These are phyloP conservation scores for Ichneumoninae sp. DNA, from an alignment of 2,888 invertebrate species.

Conservation along the genomic window DNA sequence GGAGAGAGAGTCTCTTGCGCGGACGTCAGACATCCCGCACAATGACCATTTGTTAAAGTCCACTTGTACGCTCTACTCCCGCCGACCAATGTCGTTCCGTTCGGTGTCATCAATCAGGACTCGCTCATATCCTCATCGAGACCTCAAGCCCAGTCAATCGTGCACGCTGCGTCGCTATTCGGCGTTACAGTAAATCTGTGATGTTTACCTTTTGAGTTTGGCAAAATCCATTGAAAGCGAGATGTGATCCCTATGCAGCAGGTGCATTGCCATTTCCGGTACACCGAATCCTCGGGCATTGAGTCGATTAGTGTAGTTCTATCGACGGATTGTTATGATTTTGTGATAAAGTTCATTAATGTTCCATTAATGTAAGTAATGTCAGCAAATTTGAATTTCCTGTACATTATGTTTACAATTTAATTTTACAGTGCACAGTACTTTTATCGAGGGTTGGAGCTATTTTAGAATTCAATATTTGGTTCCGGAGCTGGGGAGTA, in stretches of 20 bases:
- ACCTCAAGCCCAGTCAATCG: slow-evolving; percentile 53
- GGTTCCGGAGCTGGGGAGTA: neutral
- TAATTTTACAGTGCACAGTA: too few relatives aligned
- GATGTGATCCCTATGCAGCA: neutral
- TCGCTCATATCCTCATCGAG: slow-evolving; percentile 74
- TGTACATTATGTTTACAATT: too few relatives aligned
- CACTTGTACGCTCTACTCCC: slow-evolving; percentile 73
- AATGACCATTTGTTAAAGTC: slow-evolving; percentile 80
- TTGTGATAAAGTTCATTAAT: too few relatives aligned
- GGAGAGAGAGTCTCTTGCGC: slow-evolving; percentile 54
- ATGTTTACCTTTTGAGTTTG: neutral
- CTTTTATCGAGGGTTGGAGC: neutral
- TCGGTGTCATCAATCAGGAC: slow-evolving; percentile 73
- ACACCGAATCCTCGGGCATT: too few relatives aligned
- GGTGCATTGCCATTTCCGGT: neutral
- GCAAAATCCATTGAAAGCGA: neutral
- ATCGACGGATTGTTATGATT: too few relatives aligned
- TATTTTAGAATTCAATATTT: slow-evolving; percentile 7
- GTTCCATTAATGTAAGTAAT: too few relatives aligned
- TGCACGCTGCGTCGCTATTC: slow-evolving; percentile 6
- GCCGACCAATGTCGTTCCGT: slow-evolving; percentile 65
- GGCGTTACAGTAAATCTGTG: neutral
- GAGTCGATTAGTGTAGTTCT: too few relatives aligned
- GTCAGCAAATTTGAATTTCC: too few relatives aligned
- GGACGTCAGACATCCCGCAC: slow-evolving; percentile 67